Evolutionary conservation across 2,113 vertebrate species (phyloP), one percentile per base, ranked within the genome.

Genomic region (Sterrhoptilus dennistouni): DNA sequence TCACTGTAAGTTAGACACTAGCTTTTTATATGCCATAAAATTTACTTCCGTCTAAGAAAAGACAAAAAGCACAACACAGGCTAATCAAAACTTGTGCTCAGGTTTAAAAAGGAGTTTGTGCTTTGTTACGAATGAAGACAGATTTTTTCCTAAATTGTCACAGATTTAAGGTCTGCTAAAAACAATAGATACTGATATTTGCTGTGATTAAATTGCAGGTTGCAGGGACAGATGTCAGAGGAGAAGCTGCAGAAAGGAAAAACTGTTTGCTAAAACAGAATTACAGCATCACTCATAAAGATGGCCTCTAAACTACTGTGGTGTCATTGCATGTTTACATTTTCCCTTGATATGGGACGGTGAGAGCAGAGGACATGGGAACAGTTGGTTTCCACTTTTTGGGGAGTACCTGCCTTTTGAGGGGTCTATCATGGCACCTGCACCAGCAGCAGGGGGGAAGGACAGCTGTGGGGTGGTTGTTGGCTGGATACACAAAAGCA

Each of bases 281-380:
- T 75, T 78, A 40, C 64, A 89, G 36, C 38, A 45, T 69, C 38
- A 47, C n/a, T 38, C 45, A 3, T 10, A 52, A 87, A 75, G 21
- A 50, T 23, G 40, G 44, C 52, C 36, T 71, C 57, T 76, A 83
- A 95, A 76, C 25, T 38, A 15, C n/a, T 14, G 38, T 2, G 35
- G 29, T n/a, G 50, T 57, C 2, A 0, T 6, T 36, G 61, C 20
- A 28, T 0, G 0, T 36, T 52, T 14, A 15, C 2, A 2, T 31
- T 54, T 50, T 52, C 25, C 59, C 25, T 23, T 7, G 12, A 56
- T 35, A 33, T 59, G 42, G 1, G 11, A 59, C 2, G 1, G 16
- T 69, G 72, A 45, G 23, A 85, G 69, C 31, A 60, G 57, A 64
- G 11, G 15, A 7, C 65, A n/a, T 57, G 19, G 36, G 49, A 79